Conservation (phyloP, 2,113 vertebrate genomes). For the Andinoacara biseriatus region DNA sequence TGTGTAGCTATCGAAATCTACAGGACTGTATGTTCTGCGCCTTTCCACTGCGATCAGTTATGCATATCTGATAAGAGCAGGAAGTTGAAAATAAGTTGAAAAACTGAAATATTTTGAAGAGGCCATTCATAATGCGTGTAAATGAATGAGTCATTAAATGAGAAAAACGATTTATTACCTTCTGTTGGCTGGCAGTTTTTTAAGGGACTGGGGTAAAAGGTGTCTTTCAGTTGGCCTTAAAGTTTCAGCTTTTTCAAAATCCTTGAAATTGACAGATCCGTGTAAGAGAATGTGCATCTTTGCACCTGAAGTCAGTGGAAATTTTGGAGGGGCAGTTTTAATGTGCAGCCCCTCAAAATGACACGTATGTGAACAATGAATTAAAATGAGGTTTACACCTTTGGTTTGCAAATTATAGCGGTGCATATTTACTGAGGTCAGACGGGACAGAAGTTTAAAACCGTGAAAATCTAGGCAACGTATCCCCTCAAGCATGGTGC, state of each 20-base stretch:
- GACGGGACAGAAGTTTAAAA: background rate
- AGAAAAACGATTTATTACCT: accelerated
- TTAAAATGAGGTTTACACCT: background rate
- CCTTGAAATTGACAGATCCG: background rate
- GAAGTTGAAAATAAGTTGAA: background rate
- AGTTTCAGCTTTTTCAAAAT: no score
- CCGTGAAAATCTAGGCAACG: background rate
- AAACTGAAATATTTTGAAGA: background rate
- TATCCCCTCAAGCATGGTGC: background rate
- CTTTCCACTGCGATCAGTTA: background rate
- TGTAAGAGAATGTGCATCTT: background rate
- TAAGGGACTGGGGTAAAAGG: no score
- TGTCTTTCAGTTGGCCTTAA: no score
- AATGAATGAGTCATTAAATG: background rate
- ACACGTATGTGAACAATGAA: background rate
- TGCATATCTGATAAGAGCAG: background rate
- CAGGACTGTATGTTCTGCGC: background rate
- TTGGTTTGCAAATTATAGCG: background rate
- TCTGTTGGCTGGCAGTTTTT: no score
- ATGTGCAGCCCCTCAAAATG: background rate
- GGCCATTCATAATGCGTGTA: no score
- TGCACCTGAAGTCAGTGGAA: background rate
- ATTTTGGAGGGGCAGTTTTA: background rate
- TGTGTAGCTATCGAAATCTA: background rate
- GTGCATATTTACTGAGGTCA: no score